Base-by-base conservation (phyloP, 2,888 invertebrate genomes). In the Drosophila anceps region DNA sequence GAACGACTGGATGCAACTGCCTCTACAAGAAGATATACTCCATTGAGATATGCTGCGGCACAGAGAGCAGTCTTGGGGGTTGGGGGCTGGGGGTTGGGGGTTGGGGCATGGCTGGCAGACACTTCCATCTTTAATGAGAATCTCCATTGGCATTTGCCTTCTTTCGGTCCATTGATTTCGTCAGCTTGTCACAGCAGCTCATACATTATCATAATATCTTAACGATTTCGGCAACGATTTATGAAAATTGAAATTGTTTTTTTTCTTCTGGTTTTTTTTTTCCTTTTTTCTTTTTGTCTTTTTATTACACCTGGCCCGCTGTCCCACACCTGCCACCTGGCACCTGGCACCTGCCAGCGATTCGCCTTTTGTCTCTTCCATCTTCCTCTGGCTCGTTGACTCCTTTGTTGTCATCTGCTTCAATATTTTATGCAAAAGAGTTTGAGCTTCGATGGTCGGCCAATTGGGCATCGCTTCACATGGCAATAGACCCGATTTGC, bases 201-300 rank as follows among this genome's bases (percentile, higher is more conserved):
- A 87, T 87, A 82, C 73, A 83, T 85, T 85, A 80, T 83, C 78
- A 64, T 67, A 83, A 69, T 80, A 65, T 67, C 54, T 85, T 78
- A 44, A 48, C 74, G 75, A 84, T 78, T 83, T 73, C 35, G 50
- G 43, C 58, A 58, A 62, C 80, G 84, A 84, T 90, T 89, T 89
- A 89, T 90, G 88, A 88, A 89, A 89, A 90, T 90, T 87, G 78
- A 89, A 87, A 79, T 86, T 31, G 31, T 48, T 48, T 48, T 48
- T 85, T n/a, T n/a, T n/a, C n/a, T n/a, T n/a, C n/a, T n/a, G n/a
- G n/a, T n/a, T n/a, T n/a, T n/a, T n/a, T n/a, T n/a, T n/a, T n/a
- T n/a, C n/a, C n/a, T n/a, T n/a, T n/a, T n/a, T n/a, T n/a, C n/a
- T n/a, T n/a, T 84, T 81, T 82, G 85, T 81, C 31, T 20, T 33